Evolutionary conservation across 1,140 invertebrate genomes (phyloP), one percentile per base, ranked within the genome.

Genomic region (Achatina immaculata): DNA sequence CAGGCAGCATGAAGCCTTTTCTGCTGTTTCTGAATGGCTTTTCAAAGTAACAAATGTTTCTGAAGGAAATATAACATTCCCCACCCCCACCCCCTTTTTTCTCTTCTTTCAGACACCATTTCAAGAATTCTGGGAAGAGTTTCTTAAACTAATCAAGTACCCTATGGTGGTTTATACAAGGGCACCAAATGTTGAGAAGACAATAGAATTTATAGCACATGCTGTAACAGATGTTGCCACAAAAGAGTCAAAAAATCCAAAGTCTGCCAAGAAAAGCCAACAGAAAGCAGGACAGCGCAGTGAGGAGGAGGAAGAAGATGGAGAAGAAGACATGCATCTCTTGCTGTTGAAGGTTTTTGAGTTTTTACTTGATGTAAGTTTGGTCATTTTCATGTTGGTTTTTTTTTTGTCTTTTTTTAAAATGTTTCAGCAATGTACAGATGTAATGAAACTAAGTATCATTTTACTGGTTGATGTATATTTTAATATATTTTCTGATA

Each of bases 191-290:
- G 93, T 94, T 1, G 93, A 94, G 83, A 90, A 93, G 40, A 93
- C 94, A 0, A 89, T 95, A 28, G 92, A 94, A 62, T 95, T 95
- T 91, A 92, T 94, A 6, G 93, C 94, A 19, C 94, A 93, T 73
- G 94, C 94, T 88, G 93, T 93, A 55, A 92, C 93, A 9, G 84
- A 84, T 19, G 21, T 87, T 51, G 65, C 79, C 43, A 42, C 55
- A 62, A 81, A 83, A 38, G 58, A 38, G 31, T 71, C 14, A 1
- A n/a, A 43, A 34, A 79, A 83, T 1, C 74, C 80, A 34, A 78
- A 81, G 58, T 43, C 81, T n/a, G 48, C 75, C 38, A n/a, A n/a
- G n/a, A n/a, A n/a, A n/a, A 28, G 6, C 1, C 42, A 65, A 31
- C 34, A 24, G 0, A 75, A 74, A 36, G 55, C 51, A 34, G 58